phyloP scores from a whole-genome alignment of 2,888 invertebrate species.

The Caenorhabditis drosophilae region DNA sequence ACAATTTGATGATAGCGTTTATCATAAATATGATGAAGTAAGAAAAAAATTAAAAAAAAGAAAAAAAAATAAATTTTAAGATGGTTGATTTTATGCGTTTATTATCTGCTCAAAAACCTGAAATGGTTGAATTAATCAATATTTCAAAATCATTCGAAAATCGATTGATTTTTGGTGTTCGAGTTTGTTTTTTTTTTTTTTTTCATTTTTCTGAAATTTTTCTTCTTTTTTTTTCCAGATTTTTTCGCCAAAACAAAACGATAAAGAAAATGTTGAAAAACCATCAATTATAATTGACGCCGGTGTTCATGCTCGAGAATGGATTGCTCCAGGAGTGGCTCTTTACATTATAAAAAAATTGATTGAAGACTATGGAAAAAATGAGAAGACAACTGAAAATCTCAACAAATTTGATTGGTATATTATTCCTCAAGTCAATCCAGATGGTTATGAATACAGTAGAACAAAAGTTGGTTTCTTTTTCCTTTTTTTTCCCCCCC shows the following conservation, averaged over 20 bases:
- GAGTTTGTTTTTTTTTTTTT: slow-evolving; percentile 27
- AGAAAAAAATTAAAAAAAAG: background rate
- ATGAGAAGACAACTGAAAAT: slow-evolving; percentile 42
- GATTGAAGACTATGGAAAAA: slow-evolving; percentile 46
- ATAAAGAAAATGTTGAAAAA: too few species aligned
- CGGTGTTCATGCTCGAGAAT: slow-evolving; percentile 66
- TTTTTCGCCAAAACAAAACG: too few species aligned
- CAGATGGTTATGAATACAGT: slow-evolving; percentile 67
- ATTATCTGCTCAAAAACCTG: slow-evolving; percentile 41
- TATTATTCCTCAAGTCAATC: slow-evolving; percentile 66
- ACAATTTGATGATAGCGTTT: slow-evolving; percentile 47
- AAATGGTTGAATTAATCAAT: slow-evolving; percentile 53
- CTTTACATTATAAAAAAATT: slow-evolving; percentile 61
- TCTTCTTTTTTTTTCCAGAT: background rate
- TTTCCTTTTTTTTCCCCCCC: background rate
- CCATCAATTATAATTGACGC: slow-evolving; percentile 66
- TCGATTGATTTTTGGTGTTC: slow-evolving; percentile 56
- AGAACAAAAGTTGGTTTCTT: slow-evolving; percentile 42
- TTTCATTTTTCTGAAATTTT: background rate
- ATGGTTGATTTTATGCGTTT: slow-evolving; percentile 59
- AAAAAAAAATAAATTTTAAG: slow-evolving; percentile 25
- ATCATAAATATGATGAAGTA: slow-evolving; percentile 55
- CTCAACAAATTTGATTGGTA: slow-evolving; percentile 65
- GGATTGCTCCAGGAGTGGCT: slow-evolving; percentile 65
- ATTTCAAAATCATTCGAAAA: slow-evolving; percentile 60